phyloP scores from a whole-genome alignment of 2,113 vertebrate species.

The Trachemys scripta region DNA sequence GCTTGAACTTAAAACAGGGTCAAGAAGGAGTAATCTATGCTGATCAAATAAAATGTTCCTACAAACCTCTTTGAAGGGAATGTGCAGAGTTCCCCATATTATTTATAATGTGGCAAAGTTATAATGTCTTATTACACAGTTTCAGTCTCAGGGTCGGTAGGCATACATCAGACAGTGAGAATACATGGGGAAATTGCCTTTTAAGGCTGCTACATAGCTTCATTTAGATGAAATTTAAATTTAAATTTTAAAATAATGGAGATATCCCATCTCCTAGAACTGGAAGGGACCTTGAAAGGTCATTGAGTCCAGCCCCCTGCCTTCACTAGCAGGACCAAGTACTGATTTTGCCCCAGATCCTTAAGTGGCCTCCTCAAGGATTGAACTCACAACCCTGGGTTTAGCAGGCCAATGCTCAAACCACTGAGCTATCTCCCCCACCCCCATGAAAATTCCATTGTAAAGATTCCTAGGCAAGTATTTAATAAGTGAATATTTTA shows the following conservation, averaged over 20 bases:
- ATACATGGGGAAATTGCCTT: not conserved
- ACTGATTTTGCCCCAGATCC: too few species aligned
- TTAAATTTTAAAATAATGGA: too few species aligned
- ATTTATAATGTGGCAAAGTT: not conserved
- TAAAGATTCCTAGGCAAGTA: not conserved
- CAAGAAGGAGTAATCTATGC: accelerated
- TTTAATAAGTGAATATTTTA: not conserved
- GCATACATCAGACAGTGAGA: not conserved
- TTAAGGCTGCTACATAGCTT: not conserved
- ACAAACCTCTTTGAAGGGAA: not conserved
- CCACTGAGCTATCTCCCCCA: too few species aligned
- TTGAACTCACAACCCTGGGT: too few species aligned
- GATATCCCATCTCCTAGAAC: too few species aligned
- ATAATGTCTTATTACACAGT: not conserved
- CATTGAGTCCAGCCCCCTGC: too few species aligned
- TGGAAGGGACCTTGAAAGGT: too few species aligned
- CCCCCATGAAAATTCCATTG: not conserved
- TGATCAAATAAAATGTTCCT: not conserved
- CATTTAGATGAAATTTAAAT: not conserved
- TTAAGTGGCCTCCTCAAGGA: too few species aligned
- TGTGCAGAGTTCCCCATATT: not conserved
- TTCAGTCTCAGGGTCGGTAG: not conserved
- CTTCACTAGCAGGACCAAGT: too few species aligned
- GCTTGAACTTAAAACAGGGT: not conserved
- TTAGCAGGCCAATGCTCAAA: too few species aligned